Conservation (phyloP, 1,140 invertebrate genomes). For the Prorops nasuta region DNA sequence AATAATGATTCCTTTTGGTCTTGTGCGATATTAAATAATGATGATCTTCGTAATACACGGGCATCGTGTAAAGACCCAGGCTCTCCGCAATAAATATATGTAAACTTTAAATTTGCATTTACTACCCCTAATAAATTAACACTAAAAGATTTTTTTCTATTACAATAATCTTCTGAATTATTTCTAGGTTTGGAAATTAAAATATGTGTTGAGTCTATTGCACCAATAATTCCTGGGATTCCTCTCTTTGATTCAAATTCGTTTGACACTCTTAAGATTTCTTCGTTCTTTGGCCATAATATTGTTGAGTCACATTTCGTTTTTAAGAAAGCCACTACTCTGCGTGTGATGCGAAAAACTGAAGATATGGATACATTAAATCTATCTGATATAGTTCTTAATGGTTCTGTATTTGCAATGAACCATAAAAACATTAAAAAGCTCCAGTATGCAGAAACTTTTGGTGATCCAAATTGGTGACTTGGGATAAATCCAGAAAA, state of each 20-base stretch:
- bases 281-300: constrained; percentile 10
- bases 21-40: too few relatives aligned
- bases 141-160: constrained; percentile 21
- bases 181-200: constrained; percentile 18
- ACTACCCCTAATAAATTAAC: constrained; percentile 17
- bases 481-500: too few relatives aligned
- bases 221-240: constrained; percentile 11
- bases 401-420: constrained; percentile 19
- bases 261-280: too few relatives aligned
- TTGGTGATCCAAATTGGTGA: too few relatives aligned
- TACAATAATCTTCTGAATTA: constrained; percentile 15
- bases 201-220: constrained; percentile 26
- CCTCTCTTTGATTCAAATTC: too few relatives aligned
- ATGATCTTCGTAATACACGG: too few relatives aligned
- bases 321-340: constrained; percentile 8
- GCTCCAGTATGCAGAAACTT: constrained; percentile 13
- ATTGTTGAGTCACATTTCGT: constrained; percentile 11
- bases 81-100: constrained; percentile 11
- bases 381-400: constrained; percentile 18
- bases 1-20: constrained; percentile 13
- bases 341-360: constrained; percentile 6
- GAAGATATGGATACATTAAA: constrained; percentile 16
- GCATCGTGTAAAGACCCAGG: too few relatives aligned
- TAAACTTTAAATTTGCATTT: constrained; percentile 13
- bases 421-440: constrained; percentile 19